These are phyloP conservation scores for Deladenus siricidicola DNA, from an alignment of 2,888 invertebrate genomes.

Conservation along the genomic window DNA sequence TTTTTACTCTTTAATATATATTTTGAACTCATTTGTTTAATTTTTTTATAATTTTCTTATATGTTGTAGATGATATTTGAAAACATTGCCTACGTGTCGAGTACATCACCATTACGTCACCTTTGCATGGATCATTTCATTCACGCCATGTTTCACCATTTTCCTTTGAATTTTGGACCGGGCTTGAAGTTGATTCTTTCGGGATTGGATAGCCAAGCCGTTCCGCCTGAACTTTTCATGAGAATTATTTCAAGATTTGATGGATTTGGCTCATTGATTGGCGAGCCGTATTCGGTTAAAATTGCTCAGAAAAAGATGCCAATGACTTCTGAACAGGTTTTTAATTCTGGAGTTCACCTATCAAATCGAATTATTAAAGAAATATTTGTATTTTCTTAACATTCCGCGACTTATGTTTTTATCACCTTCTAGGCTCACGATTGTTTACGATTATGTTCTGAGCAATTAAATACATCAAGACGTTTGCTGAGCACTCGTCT, in stretches of 20 bases:
- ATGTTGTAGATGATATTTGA: constrained; percentile 26
- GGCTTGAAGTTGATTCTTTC: constrained; percentile 38
- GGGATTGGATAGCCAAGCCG: constrained; percentile 38
- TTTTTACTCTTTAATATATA: not conserved
- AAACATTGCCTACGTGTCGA: constrained; percentile 21
- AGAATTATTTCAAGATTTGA: constrained; percentile 5
- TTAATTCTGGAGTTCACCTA: too few relatives aligned
- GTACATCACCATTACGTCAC: constrained; percentile 20
- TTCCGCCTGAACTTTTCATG: constrained; percentile 35
- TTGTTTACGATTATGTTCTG: constrained; percentile 16
- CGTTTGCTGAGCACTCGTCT: constrained; percentile 21
- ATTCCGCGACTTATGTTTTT: too few relatives aligned
- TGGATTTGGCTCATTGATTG: constrained; percentile 15
- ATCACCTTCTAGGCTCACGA: constrained; percentile 16
- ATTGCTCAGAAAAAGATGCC: not conserved
- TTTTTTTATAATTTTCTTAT: too few relatives aligned
- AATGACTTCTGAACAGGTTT: not conserved
- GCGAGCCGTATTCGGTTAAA: not conserved
- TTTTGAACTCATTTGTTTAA: too few relatives aligned
- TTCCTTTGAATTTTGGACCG: constrained; percentile 41
- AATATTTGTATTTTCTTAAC: too few relatives aligned
- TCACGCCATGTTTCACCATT: constrained; percentile 47
- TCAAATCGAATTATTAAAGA: too few relatives aligned
- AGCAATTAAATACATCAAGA: constrained; percentile 25
- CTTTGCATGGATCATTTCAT: constrained; percentile 44